phyloP scores from a whole-genome alignment of 2,888 invertebrate species.

The Xiphydria camelus region DNA sequence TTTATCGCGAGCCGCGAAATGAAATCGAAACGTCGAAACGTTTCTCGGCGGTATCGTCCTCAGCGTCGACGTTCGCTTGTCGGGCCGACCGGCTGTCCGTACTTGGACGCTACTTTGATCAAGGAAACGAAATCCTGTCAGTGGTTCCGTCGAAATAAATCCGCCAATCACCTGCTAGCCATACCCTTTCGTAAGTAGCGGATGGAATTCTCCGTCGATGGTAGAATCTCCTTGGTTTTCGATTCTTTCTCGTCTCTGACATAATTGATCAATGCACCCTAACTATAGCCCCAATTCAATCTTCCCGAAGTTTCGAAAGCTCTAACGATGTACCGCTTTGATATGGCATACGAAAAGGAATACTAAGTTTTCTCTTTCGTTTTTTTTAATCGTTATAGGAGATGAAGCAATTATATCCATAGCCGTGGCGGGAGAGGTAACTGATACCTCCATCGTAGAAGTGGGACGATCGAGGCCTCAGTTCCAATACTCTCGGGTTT shows the following conservation, averaged over 20 bases:
- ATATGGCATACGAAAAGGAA: no score
- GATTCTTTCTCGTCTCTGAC: no score
- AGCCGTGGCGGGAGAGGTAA: constrained; percentile 58
- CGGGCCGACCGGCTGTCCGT: constrained; percentile 51
- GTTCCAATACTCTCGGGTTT: constrained; percentile 55
- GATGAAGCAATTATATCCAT: constrained; percentile 61
- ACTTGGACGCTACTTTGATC: constrained; percentile 44
- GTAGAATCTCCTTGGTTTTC: no score
- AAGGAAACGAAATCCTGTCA: constrained; percentile 42
- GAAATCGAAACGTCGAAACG: no score
- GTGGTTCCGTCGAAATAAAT: constrained; percentile 42
- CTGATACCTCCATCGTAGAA: constrained; percentile 54
- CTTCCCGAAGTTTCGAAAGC: no score
- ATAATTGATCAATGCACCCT: no score
- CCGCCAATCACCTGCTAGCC: constrained; percentile 31
- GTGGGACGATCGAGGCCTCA: constrained; percentile 54
- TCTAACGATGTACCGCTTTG: no score
- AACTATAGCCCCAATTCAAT: no score
- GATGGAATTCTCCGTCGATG: no score
- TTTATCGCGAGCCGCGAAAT: no score
- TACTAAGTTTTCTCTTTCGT: no score
- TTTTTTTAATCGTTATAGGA: no score
- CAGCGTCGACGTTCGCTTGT: constrained; percentile 45
- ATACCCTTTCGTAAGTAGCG: constrained; percentile 47
- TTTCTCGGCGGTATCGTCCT: constrained; percentile 43